Base-by-base conservation (phyloP, 2,113 vertebrate genomes). In the Hippoglossus stenolepis region DNA sequence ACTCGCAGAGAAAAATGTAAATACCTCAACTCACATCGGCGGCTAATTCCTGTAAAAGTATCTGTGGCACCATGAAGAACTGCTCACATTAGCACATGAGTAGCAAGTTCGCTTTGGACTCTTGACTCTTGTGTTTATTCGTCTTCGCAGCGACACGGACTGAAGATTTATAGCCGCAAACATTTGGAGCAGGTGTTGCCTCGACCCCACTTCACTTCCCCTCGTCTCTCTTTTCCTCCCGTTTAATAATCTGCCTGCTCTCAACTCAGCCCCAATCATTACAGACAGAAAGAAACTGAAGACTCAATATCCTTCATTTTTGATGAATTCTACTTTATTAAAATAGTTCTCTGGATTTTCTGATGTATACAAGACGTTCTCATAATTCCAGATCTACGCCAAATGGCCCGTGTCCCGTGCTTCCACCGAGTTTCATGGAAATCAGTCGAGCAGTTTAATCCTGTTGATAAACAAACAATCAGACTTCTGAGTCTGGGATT, bases 151-250 rank as follows among this genome's bases (percentile, higher is more conserved):
- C 75, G 63, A 74, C 71, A n/a, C 40, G 74, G 80, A n/a, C 1
- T 45, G 31, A 69, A 86, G 90, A 92, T 91, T 93, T 93, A 93
- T 79, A 49, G 83, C 83, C 40, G 78, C 87, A 89, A 86, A 92
- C 90, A 91, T 84, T 90, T 63, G 84, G 89, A 96, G 94, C 96
- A 96, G 95, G 95, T 96, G 95, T 87, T 86, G 84, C 73, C 64
- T 73, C 63, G 62, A 87, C 68, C 82, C 70, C 75, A 62, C 57
- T 77, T 70, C 87, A 1, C 89, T 84, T 83, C 73, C 77, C 63
- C 70, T 75, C 70, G 45, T 35, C 69, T 76, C 28, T 64, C 77
- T 66, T 43, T 69, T 73, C 65, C 77, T 75, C 14, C 40, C 76
- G 31, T 77, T 54, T 65, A 35, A 70, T 54, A 61, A 77, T 23